phyloP scores from a whole-genome alignment of 2,888 invertebrate genomes.

The Yponomeuta plumbellus region DNA sequence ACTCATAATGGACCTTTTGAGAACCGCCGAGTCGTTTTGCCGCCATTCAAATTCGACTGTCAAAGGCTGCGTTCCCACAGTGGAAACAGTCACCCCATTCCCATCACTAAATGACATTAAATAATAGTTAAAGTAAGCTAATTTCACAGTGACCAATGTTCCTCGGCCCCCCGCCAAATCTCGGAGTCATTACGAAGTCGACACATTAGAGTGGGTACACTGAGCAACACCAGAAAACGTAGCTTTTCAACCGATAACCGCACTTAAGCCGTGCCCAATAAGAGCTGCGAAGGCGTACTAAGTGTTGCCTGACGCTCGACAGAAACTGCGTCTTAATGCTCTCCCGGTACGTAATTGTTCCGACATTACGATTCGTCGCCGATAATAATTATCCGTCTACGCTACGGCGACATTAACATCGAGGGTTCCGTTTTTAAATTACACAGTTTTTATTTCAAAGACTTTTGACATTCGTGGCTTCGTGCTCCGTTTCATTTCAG shows the following conservation, averaged over 20 bases:
- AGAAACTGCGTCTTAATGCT: conserved; percentile 38
- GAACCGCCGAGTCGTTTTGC: conserved; percentile 7
- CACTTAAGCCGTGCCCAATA: too few species aligned
- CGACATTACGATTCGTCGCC: conserved; percentile 47
- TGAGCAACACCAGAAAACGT: too few species aligned
- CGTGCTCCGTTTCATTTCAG: neutral
- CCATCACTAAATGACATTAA: conserved; percentile 60
- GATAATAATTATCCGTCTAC: conserved; percentile 48
- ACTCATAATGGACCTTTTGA: neutral
- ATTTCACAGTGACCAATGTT: conserved; percentile 38
- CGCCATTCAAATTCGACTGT: conserved; percentile 44
- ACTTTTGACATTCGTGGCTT: neutral
- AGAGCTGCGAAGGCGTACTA: too few species aligned
- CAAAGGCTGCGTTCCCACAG: conserved; percentile 55
- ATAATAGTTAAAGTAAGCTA: conserved; percentile 64
- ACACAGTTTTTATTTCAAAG: neutral
- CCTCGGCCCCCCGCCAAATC: conserved; percentile 34
- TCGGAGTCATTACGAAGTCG: conserved; percentile 51
- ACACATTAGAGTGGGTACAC: conserved; percentile 43
- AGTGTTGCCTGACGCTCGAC: conserved; percentile 20
- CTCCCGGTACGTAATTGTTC: conserved; percentile 46
- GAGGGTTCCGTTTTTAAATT: conserved; percentile 31
- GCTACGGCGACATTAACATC: conserved; percentile 35
- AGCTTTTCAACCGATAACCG: too few species aligned
- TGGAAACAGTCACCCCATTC: conserved; percentile 52